Base-by-base conservation (phyloP, 1,140 invertebrate genomes). In the Sitodiplosis mosellana region DNA sequence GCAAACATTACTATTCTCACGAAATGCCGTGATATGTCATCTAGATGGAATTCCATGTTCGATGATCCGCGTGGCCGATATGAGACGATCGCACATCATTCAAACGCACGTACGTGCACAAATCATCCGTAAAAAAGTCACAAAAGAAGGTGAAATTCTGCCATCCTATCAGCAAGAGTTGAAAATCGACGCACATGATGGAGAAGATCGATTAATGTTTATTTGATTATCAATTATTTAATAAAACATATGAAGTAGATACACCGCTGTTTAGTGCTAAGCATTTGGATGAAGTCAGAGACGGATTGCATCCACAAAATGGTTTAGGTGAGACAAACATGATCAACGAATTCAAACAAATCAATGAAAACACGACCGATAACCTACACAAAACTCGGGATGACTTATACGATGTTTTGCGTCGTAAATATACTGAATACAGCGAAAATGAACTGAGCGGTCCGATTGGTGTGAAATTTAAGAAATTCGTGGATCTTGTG, bases 201-300 rank as follows among this genome's bases (percentile, higher is more conserved):
- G 77, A 58, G 81, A 85, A 56, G 83, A 88, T 61, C 71, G 83
- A 20, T 74, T 92, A 21, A 87, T 91, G 68, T 83, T 92, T 58
- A 87, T 91, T 48, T 91, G 87, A 93, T 64, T 92, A 91, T 64
- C 85, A 81, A n/a, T 70, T 86, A 38, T 94, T 94, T 61, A 88
- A 94, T 63, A 85, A 86, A 60, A 91, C 87, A 2, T 83, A 83
- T 56, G 83, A 87, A 59, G 85, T 92, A 33, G 85, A 89, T 54
- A 86, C 82, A 1, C 81, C 81, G 1, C 63, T 83, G n/a, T 86
- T 81, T 59, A 81, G 78, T 51, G 75, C 81, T 22, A 75, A 76
- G 54, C 73, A 81, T 53, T 65, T 84, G 22, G 79, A 82, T 55
- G 76, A 79, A 53, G 63, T 78, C 17, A 66, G 74, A 47, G 72